Evolutionary conservation across 2,888 invertebrate species (phyloP), one percentile per base, ranked within the genome.

Genomic region (Ophioninae sp.): DNA sequence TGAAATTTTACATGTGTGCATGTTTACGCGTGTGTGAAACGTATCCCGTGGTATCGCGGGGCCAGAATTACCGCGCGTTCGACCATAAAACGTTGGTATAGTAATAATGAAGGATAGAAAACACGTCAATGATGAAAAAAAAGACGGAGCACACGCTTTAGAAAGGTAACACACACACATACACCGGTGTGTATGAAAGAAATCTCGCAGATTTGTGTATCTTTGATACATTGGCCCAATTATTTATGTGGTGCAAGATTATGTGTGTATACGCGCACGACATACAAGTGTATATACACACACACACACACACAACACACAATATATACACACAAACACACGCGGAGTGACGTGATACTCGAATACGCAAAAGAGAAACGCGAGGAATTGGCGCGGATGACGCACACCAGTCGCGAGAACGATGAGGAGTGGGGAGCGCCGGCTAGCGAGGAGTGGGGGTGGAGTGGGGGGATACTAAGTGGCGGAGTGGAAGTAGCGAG

Each of bases 11-110:
- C 10, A 2, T 44, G 44, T 44, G 44, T 44, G 8, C 50, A 23
- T 39, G n/a, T 41, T 62, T 44, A 30, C 59, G 72, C 17, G 61
- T 72, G 41, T 62, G 20, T 39, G 23, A 23, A 41, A 30, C 13
- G 73, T 44, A n/a, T 41, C 62, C 62, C 44, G 62, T 6, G 10
- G 44, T 44, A 8, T 10, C 13, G 13, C 44, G 44, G 44, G 41
- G n/a, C 13, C 30, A 73, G 30, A n/a, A 73, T 73, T 73, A 73
- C 39, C 62, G 61, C 62, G 23, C 73, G 73, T 62, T 62, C 62
- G 44, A 2, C 13, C 44, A 44, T 50, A 56, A n/a, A 56, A n/a
- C 69, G 21, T 17, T 44, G 23, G 62, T 6, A 62, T 62, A 44
- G 41, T 44, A 39, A 73, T 41, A 7, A 62, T 20, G n/a, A 50